Percentiles rank a stretch among this genome's conserved stretches.
These are phyloP conservation scores for Cephus pygmeus DNA, from an alignment of 2,888 invertebrate genomes.

Conservation along the genomic window DNA sequence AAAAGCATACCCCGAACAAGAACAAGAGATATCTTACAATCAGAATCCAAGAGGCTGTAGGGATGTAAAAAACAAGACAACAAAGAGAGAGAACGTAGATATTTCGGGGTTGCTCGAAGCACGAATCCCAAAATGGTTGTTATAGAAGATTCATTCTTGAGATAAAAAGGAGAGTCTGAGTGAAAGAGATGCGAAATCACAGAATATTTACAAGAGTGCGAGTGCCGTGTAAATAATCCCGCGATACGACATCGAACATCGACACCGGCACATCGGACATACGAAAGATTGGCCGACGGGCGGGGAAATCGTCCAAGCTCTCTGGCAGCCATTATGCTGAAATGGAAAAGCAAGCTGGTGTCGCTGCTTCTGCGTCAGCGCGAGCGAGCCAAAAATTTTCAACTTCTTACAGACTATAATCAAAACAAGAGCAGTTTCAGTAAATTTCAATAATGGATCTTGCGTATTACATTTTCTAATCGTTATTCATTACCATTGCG, in stretches of 20 bases:
- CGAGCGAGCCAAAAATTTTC: slow-evolving; percentile 26
- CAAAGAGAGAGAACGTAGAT: not conserved
- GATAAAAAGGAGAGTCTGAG: not conserved
- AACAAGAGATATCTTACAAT: slow-evolving; percentile 33
- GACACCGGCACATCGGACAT: slow-evolving; percentile 26
- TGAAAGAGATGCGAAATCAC: slow-evolving; percentile 21
- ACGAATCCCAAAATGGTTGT: not conserved
- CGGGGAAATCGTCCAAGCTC: slow-evolving; percentile 50
- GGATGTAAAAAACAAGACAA: slow-evolving; percentile 35
- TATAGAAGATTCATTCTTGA: too few species aligned
- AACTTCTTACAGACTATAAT: slow-evolving; percentile 50
- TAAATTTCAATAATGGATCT: slow-evolving; percentile 15
- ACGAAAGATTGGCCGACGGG: slow-evolving; percentile 36
- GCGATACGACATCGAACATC: too few species aligned
- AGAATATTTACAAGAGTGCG: slow-evolving; percentile 48
- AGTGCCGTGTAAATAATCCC: slow-evolving; percentile 24
- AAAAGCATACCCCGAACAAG: slow-evolving; percentile 45
- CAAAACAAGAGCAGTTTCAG: slow-evolving; percentile 21
- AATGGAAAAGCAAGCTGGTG: slow-evolving; percentile 44
- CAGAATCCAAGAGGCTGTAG: slow-evolving; percentile 51
- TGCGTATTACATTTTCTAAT: slow-evolving; percentile 1
- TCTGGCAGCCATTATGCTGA: slow-evolving; percentile 54
- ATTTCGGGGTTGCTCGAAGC: not conserved
- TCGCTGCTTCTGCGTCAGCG: slow-evolving; percentile 17
- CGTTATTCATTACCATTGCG: slow-evolving; percentile 25